These are phyloP conservation scores for Drosophila quinaria DNA, from an alignment of 2,888 invertebrate species.

Conservation along the genomic window DNA sequence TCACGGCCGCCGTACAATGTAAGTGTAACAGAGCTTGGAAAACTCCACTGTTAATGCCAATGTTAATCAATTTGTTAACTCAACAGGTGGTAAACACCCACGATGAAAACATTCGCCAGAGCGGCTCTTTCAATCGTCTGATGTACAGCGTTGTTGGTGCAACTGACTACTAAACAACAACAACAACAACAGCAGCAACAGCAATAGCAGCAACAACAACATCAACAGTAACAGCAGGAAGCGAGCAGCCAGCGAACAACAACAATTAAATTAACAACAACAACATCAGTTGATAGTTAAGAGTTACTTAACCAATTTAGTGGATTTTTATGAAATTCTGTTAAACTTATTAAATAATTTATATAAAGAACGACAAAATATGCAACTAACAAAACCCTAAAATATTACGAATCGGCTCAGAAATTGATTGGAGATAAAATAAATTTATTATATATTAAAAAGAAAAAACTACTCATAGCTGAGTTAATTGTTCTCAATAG, in stretches of 20 bases:
- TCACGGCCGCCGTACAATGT: constrained; percentile 86
- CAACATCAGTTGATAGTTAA: constrained; percentile 58
- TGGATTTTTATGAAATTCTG: constrained; percentile 78
- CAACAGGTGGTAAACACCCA: constrained; percentile 86
- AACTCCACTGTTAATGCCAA: constrained; percentile 11
- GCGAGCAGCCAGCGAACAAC: constrained; percentile 14
- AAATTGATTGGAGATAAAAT: constrained; percentile 67
- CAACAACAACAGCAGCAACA: constrained; percentile 42
- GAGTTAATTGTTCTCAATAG: constrained; percentile 48
- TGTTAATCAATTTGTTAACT: constrained; percentile 30
- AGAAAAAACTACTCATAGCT: constrained; percentile 30
- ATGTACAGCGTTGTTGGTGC: constrained; percentile 96
- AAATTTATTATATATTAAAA: constrained; percentile 46
- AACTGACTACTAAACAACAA: constrained; percentile 87
- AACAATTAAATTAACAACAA: constrained; percentile 25
- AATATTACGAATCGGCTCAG: constrained; percentile 68
- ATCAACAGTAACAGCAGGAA: constrained; percentile 36
- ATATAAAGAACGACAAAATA: constrained; percentile 58
- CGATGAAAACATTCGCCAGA: constrained; percentile 95
- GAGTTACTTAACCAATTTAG: constrained; percentile 76
- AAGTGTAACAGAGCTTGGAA: constrained; percentile 71
- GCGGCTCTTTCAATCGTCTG: constrained; percentile 95
- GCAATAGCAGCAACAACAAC: constrained; percentile 16
- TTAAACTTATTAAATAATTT: constrained; percentile 76
- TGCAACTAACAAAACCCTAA: constrained; percentile 69